Evolutionary conservation across 2,888 invertebrate genomes (phyloP).

Genomic region (Odontocerum albicorne): DNA sequence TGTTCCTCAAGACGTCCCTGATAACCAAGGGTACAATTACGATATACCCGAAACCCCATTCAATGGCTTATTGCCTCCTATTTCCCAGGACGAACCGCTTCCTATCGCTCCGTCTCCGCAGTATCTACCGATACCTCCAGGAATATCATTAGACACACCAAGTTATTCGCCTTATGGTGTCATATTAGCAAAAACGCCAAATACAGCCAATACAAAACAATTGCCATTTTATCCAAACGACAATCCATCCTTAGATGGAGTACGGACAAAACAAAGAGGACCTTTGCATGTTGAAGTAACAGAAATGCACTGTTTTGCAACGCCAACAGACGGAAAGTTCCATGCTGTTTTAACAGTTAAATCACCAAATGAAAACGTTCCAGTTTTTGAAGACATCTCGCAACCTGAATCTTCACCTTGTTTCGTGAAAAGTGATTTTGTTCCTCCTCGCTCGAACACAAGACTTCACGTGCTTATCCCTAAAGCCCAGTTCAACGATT

Average conservation of each 20-base stretch:
- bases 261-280: slow-evolving; percentile 17
- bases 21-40: slow-evolving; percentile 29
- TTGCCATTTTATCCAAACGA: slow-evolving; percentile 2
- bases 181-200: slow-evolving; percentile 1
- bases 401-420: slow-evolving; percentile 43
- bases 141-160: not conserved
- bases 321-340: slow-evolving; percentile 39
- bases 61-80: slow-evolving; percentile 27
- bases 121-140: slow-evolving; percentile 26
- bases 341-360: slow-evolving; percentile 47
- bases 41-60: slow-evolving; percentile 25
- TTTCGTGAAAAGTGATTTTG: slow-evolving; percentile 38
- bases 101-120: slow-evolving; percentile 11
- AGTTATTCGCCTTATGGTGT: slow-evolving; percentile 8
- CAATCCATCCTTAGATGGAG: slow-evolving; percentile 3
- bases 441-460: slow-evolving; percentile 37
- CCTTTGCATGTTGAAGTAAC: slow-evolving; percentile 39
- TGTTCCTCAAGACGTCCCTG: slow-evolving; percentile 16
- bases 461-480: slow-evolving; percentile 48
- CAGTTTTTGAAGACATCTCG: slow-evolving; percentile 45
- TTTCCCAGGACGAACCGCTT: slow-evolving; percentile 29
- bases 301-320: slow-evolving; percentile 45
- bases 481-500: slow-evolving; percentile 51
- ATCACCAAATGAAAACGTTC: slow-evolving; percentile 43
- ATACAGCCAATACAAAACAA: not conserved